Conservation (phyloP, 1,140 invertebrate species). For the Listronotus oregonensis region DNA sequence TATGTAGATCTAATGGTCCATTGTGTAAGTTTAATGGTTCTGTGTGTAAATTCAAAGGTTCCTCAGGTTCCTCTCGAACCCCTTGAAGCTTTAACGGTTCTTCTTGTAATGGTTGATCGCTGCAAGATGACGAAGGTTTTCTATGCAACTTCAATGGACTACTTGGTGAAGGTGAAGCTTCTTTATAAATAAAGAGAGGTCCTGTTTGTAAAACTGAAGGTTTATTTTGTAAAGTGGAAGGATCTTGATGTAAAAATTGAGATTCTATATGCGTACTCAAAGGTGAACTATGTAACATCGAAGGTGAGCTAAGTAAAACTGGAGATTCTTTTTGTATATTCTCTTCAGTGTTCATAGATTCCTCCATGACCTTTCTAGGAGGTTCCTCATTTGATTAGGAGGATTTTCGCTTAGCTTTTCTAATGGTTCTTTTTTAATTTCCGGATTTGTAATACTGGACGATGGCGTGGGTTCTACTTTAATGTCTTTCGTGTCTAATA, state of each 20-base stretch:
- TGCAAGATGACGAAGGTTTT: slow-evolving; percentile 7
- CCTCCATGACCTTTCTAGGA: background rate
- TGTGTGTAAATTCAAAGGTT: slow-evolving; percentile 6
- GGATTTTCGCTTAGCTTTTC: background rate
- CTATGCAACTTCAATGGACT: too few relatives aligned
- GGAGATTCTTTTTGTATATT: background rate
- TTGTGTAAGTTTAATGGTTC: slow-evolving; percentile 25
- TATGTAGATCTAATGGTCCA: slow-evolving; percentile 2
- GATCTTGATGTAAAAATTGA: background rate
- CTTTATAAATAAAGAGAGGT: slow-evolving; percentile 16
- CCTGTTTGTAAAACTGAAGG: slow-evolving; percentile 19
- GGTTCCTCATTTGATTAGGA: background rate
- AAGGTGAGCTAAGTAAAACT: background rate
- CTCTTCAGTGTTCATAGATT: background rate
- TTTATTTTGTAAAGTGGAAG: background rate
- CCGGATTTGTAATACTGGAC: slow-evolving; percentile 4
- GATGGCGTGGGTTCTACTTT: slow-evolving; percentile 24
- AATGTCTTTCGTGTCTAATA: slow-evolving; percentile 17
- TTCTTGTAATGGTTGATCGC: background rate
- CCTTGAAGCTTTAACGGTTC: too few relatives aligned
- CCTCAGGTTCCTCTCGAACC: background rate
- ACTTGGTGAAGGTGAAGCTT: background rate
- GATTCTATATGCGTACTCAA: background rate
- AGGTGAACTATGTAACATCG: background rate
- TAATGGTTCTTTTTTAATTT: slow-evolving; percentile 9